These are phyloP conservation scores for Uria aalge DNA, from an alignment of 2,113 vertebrate species.

Conservation along the genomic window DNA sequence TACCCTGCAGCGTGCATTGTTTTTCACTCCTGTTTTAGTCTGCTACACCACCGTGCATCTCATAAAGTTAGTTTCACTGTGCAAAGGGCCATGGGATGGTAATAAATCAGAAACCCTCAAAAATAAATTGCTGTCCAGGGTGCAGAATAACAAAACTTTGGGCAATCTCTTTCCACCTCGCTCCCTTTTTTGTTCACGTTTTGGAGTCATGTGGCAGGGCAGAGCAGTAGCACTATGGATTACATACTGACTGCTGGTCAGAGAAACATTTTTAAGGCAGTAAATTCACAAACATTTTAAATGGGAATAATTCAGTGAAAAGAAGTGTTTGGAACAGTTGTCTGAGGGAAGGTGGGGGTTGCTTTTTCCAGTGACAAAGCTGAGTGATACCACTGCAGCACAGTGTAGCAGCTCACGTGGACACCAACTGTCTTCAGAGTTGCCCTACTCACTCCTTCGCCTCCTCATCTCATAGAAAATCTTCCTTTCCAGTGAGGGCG, in stretches of 20 bases:
- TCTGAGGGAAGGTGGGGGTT: neutral
- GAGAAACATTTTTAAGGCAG: neutral
- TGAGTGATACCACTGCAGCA: neutral
- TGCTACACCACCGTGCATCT: neutral
- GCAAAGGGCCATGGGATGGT: neutral
- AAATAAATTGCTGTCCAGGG: neutral
- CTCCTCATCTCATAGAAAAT: neutral
- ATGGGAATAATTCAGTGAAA: neutral
- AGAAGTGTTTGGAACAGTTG: neutral
- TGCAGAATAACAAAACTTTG: neutral
- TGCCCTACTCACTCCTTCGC: neutral
- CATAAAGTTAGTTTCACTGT: neutral
- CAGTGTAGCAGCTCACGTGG: fast-evolving
- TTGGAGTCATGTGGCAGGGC: neutral
- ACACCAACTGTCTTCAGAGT: neutral
- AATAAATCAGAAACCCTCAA: neutral
- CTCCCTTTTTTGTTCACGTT: neutral
- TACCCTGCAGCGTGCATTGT: neutral
- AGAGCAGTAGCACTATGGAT: neutral
- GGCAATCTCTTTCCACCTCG: fast-evolving
- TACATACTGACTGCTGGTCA: neutral
- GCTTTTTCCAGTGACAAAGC: neutral
- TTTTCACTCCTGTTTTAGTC: neutral
- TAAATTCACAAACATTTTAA: neutral
- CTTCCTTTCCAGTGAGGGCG: neutral